These are phyloP conservation scores for Upupa epops DNA, from an alignment of 2,113 vertebrate species.

Conservation along the genomic window DNA sequence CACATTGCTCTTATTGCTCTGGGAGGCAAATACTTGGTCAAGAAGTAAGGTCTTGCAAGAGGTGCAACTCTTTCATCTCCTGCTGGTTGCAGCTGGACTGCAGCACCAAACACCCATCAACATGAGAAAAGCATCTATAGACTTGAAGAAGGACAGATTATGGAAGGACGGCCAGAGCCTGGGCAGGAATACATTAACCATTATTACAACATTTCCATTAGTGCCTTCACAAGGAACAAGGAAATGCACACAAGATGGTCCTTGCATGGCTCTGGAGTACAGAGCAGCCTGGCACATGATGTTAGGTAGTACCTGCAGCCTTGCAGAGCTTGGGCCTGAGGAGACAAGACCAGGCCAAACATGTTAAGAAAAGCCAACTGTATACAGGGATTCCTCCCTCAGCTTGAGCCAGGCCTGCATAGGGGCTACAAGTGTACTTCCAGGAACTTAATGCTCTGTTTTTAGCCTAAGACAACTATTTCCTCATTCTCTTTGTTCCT, in stretches of 20 bases:
- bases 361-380: neutral
- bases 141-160: neutral
- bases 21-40: conserved; percentile 1
- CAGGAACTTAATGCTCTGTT: conserved; percentile 42
- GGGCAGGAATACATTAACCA: neutral
- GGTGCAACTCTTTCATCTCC: neutral
- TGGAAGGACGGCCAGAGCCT: neutral
- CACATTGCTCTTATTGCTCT: conserved; percentile 3
- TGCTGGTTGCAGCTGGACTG: neutral
- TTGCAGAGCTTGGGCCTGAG: neutral
- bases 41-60: neutral
- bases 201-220: conserved; percentile 3
- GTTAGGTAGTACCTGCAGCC: neutral
- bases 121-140: neutral
- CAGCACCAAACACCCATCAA: neutral
- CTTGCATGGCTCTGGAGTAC: neutral
- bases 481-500: conserved; percentile 61
- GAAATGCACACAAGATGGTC: neutral
- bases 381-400: neutral
- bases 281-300: neutral
- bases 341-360: neutral
- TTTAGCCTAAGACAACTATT: conserved; percentile 36
- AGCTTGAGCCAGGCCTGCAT: neutral
- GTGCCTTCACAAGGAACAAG: neutral
- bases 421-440: conserved; percentile 35